Evolutionary conservation across 2,888 invertebrate species (phyloP).

Genomic region (Agriopis aurantiaria): DNA sequence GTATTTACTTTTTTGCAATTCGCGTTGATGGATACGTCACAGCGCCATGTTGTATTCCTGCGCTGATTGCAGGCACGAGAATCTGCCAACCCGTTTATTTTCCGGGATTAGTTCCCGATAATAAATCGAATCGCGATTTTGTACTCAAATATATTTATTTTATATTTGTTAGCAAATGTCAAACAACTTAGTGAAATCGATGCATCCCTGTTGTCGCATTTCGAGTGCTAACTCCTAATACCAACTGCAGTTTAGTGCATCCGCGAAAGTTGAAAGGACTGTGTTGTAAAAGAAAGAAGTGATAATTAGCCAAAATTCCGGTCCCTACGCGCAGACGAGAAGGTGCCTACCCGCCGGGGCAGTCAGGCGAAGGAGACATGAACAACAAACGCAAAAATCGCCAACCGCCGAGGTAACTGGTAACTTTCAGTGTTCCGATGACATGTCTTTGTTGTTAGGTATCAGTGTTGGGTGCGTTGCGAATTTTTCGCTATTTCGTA

Average conservation of each 20-base stretch:
- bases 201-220: constrained; percentile 83
- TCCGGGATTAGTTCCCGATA: constrained; percentile 84
- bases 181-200: constrained; percentile 81
- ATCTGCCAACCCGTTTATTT: constrained; percentile 86
- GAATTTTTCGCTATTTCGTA: constrained; percentile 72
- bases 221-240: constrained; percentile 83
- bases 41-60: constrained; percentile 87
- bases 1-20: constrained; percentile 78
- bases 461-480: constrained; percentile 62
- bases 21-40: constrained; percentile 83
- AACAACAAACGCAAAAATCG: constrained; percentile 95
- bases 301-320: constrained; percentile 92
- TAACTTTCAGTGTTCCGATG: constrained; percentile 71
- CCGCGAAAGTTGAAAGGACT: constrained; percentile 87
- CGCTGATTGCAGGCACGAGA: constrained; percentile 87
- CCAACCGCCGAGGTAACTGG: constrained; percentile 90
- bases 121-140: constrained; percentile 85
- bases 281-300: constrained; percentile 86
- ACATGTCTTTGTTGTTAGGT: constrained; percentile 83
- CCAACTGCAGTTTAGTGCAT: constrained; percentile 86
- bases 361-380: constrained; percentile 88
- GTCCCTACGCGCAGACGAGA: constrained; percentile 93
- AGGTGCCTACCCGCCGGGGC: constrained; percentile 91
- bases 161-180: constrained; percentile 85
- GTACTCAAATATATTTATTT: constrained; percentile 84